Evolutionary conservation across 2,797 vertebrate species (phyloP).

Genomic region (Schizopygopsis pylzovi): DNA sequence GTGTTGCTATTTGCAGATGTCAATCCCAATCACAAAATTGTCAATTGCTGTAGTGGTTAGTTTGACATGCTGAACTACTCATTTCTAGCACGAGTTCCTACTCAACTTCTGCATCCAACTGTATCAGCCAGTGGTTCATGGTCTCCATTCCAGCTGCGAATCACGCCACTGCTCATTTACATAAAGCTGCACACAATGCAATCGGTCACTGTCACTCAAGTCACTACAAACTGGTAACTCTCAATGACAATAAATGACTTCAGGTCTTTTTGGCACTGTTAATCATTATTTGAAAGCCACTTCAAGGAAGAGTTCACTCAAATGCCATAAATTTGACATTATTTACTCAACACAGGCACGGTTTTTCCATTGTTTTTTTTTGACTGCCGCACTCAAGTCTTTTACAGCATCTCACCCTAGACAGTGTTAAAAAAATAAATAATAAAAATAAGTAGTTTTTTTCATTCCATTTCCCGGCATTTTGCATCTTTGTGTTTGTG

Average conservation of each 20-base stretch:
- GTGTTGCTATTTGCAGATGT: background rate
- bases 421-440: background rate
- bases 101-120: background rate
- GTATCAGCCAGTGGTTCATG: background rate
- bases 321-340: background rate
- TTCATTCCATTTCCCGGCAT: background rate
- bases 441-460: background rate
- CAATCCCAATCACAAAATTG: background rate
- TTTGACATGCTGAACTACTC: no score
- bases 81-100: background rate
- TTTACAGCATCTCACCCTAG: background rate
- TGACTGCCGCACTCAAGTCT: background rate
- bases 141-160: background rate
- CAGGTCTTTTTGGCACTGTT: background rate
- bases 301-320: background rate
- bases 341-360: background rate
- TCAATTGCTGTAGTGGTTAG: background rate
- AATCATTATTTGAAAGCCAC: background rate
- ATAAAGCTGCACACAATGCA: background rate
- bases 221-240: background rate
- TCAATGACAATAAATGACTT: constrained; percentile 5
- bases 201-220: background rate
- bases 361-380: background rate
- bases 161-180: background rate
- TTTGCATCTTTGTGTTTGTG: background rate